Conservation (phyloP, 2,113 vertebrate species). For the Madoqua kirkii region DNA sequence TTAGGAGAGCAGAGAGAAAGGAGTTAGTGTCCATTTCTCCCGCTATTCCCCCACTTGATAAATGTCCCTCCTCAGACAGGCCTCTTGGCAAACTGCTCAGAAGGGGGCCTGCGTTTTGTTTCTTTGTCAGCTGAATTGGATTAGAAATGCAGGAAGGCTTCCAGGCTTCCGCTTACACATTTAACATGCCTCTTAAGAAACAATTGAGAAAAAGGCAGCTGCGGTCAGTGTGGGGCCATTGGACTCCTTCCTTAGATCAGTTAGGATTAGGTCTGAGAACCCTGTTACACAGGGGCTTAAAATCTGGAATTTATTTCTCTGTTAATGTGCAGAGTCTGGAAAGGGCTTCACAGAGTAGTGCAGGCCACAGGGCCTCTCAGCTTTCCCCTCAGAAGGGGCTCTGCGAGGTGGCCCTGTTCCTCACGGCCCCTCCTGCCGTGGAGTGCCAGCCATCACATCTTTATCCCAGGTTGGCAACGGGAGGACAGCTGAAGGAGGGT, state of each 20-base stretch:
- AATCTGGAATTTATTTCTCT: background rate
- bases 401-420: background rate
- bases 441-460: background rate
- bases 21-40: background rate
- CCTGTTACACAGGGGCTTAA: background rate
- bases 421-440: background rate
- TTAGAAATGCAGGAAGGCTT: background rate
- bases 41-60: fast-evolving
- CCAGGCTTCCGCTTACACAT: background rate
- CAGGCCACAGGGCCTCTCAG: background rate
- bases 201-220: background rate
- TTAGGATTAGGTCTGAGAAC: background rate
- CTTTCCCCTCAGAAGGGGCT: background rate
- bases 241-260: background rate
- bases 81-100: background rate
- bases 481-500: background rate
- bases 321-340: background rate
- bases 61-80: background rate
- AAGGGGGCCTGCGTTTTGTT: background rate
- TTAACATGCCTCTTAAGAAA: background rate
- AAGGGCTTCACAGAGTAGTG: background rate
- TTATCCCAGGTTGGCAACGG: background rate
- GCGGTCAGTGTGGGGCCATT: background rate
- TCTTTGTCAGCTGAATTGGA: background rate
- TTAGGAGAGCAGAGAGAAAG: background rate